phyloP scores from a whole-genome alignment of 2,797 vertebrate genomes.

The Heliangelus exortis region DNA sequence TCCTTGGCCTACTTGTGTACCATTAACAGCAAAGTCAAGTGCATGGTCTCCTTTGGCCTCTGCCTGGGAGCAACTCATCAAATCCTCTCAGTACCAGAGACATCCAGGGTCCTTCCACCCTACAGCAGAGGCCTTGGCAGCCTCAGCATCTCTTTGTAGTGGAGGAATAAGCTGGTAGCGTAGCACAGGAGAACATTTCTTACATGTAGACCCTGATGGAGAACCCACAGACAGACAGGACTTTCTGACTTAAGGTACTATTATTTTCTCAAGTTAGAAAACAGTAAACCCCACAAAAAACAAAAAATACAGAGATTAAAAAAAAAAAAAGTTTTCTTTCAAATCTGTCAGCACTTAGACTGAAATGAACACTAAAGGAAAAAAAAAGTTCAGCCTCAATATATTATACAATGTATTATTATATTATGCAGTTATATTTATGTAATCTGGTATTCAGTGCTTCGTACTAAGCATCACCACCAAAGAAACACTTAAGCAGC shows the following conservation, averaged over 20 bases:
- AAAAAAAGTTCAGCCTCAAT: not conserved
- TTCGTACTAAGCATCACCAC: not conserved
- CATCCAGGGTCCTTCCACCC: rapidly evolving
- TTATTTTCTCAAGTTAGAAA: not conserved
- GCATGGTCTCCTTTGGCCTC: not conserved
- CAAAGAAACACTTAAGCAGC: not conserved
- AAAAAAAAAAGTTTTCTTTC: not conserved
- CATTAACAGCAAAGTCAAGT: rapidly evolving
- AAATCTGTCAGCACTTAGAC: not conserved
- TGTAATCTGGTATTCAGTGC: not conserved
- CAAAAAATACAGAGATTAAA: not conserved
- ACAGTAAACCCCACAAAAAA: not conserved
- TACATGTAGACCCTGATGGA: not conserved
- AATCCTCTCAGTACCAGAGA: not conserved
- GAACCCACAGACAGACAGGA: not conserved
- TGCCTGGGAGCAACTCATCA: not conserved
- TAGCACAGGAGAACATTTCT: not conserved
- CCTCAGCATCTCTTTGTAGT: not conserved
- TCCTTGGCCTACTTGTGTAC: not conserved
- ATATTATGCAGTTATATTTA: no score
- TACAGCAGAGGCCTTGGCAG: rapidly evolving
- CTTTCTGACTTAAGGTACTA: not conserved
- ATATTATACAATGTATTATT: no score
- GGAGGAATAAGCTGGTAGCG: not conserved
- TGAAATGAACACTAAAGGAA: not conserved